Percentiles rank a stretch among this genome's conserved stretches.
phyloP scores from a whole-genome alignment of 2,113 vertebrate species.

The Thermophis baileyi region DNA sequence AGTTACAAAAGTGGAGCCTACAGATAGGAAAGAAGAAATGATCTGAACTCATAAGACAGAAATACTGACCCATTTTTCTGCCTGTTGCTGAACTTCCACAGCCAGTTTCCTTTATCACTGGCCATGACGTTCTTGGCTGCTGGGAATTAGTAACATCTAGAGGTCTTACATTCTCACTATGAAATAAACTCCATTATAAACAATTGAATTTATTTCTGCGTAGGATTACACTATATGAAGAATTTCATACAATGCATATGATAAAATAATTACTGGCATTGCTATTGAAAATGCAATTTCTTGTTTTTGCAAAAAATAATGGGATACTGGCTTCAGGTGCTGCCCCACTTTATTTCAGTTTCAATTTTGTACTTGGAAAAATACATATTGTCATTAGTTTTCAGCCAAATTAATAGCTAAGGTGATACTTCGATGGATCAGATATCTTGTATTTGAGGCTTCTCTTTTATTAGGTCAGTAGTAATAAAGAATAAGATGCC shows the following conservation, averaged over 20 bases:
- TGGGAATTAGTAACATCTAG: not conserved
- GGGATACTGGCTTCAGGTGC: not conserved
- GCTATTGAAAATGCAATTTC: not conserved
- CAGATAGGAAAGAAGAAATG: not conserved
- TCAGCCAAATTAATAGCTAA: constrained; percentile 19
- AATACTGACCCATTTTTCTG: not conserved
- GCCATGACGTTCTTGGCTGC: not conserved
- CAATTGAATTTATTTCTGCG: not conserved
- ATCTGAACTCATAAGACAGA: not conserved
- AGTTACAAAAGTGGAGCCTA: not conserved
- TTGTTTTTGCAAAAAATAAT: not conserved
- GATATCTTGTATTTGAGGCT: constrained; percentile 43
- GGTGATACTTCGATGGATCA: constrained; percentile 12
- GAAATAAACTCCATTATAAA: not conserved
- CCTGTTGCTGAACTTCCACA: not conserved
- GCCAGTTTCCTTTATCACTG: not conserved
- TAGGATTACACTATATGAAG: not conserved
- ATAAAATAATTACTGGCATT: not conserved
- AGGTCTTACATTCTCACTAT: not conserved
- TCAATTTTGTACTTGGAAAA: constrained; percentile 28
- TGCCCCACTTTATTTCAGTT: not conserved
- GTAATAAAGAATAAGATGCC: constrained; percentile 63
- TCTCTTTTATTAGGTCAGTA: constrained; percentile 37
- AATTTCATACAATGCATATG: not conserved
- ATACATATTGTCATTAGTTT: not conserved